Conservation (phyloP, 2,888 invertebrate genomes). For the Macaria liturata region DNA sequence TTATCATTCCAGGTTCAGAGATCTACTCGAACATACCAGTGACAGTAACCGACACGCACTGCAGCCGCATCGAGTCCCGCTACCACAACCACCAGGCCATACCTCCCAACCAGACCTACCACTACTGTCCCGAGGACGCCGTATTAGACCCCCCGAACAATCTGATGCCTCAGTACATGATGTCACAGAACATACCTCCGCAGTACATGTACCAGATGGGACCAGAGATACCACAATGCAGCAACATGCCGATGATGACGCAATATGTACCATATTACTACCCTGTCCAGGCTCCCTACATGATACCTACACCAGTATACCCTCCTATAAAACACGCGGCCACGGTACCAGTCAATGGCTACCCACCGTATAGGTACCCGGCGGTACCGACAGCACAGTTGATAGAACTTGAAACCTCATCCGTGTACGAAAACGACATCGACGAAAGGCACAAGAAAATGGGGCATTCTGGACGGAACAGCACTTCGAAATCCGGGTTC, state of each 20-base stretch:
- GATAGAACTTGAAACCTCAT: constrained; percentile 85
- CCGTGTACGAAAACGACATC: constrained; percentile 61
- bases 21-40: constrained; percentile 71
- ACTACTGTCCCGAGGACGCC: constrained; percentile 36
- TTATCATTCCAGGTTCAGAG: constrained; percentile 55
- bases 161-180: constrained; percentile 45
- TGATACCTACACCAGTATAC: constrained; percentile 74
- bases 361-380: constrained; percentile 71
- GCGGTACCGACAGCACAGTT: constrained; percentile 86
- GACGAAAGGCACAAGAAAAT: constrained; percentile 53
- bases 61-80: constrained; percentile 45
- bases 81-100: constrained; percentile 41
- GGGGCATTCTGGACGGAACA: constrained; percentile 63
- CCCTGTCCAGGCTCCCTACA: constrained; percentile 73
- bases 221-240: constrained; percentile 44
- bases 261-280: constrained; percentile 75
- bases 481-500: constrained; percentile 68
- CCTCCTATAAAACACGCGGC: constrained; percentile 74
- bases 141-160: constrained; percentile 10
- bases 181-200: constrained; percentile 47
- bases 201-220: constrained; percentile 44
- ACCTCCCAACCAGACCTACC: constrained; percentile 35
- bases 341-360: constrained; percentile 75
- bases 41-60: constrained; percentile 45
- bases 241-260: constrained; percentile 60